Evolutionary conservation across 2,888 invertebrate species (phyloP).

Genomic region (Ophion ellenae): DNA sequence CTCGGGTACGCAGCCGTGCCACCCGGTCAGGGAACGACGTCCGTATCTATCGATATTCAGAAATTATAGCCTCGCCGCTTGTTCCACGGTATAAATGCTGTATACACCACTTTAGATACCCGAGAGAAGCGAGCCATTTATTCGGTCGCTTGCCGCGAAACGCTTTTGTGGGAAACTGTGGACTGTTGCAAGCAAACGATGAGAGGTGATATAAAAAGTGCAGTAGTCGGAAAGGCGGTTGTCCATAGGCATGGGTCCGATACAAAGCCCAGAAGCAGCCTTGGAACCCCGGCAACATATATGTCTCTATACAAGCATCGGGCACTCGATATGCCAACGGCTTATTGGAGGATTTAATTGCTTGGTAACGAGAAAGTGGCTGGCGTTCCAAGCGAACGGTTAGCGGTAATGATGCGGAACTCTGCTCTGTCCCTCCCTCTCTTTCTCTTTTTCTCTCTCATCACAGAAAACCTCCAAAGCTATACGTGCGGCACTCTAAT

Average conservation of each 20-base stretch:
- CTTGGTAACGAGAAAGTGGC: conserved; percentile 57
- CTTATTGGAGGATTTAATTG: conserved; percentile 61
- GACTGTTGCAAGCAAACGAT: conserved; percentile 15
- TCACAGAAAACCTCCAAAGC: conserved; percentile 13
- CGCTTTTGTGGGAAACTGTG: conserved; percentile 58
- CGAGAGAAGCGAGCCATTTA: conserved; percentile 59
- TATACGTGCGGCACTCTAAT: background rate
- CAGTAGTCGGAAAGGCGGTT: background rate
- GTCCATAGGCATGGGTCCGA: background rate
- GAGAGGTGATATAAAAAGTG: background rate
- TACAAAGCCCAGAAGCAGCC: conserved; percentile 26
- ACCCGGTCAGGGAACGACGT: conserved; percentile 35
- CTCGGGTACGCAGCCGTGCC: conserved; percentile 8
- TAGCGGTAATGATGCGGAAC: conserved; percentile 47
- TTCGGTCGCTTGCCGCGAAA: conserved; percentile 56
- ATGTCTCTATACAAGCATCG: conserved; percentile 29
- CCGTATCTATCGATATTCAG: conserved; percentile 58
- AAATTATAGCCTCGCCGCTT: conserved; percentile 56
- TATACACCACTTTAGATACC: conserved; percentile 45
- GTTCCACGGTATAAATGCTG: conserved; percentile 52
- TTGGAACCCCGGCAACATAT: conserved; percentile 29
- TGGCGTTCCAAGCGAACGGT: conserved; percentile 40
- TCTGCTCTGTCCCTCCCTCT: conserved; percentile 17
- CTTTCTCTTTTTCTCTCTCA: background rate
- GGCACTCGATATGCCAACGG: conserved; percentile 57